A percentile compares a stretch with the other conserved stretches of the same genome.
phyloP scores from a whole-genome alignment of 1,140 invertebrate species.

The Dendroctonus ponderosae region DNA sequence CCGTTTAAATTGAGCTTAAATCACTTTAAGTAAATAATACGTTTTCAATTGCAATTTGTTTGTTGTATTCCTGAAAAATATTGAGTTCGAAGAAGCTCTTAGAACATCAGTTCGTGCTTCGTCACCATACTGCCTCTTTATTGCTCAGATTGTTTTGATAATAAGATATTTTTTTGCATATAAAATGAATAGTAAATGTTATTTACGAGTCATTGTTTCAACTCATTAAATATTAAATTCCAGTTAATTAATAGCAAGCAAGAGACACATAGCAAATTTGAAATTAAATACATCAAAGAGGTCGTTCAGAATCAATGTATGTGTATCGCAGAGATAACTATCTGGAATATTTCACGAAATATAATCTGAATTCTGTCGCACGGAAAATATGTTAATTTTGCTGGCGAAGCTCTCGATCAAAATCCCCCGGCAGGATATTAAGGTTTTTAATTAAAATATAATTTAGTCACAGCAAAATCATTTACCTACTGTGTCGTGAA shows the following conservation, averaged over 20 bases:
- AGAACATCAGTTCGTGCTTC: too few species aligned
- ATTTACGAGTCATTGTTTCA: too few species aligned
- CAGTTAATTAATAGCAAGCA: not conserved
- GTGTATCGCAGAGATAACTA: not conserved
- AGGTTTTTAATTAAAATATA: slow-evolving; percentile 25
- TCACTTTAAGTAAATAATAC: too few species aligned
- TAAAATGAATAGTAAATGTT: too few species aligned
- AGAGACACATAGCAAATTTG: not conserved
- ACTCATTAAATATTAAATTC: too few species aligned
- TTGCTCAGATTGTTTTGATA: too few species aligned
- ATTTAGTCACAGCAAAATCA: slow-evolving; percentile 18
- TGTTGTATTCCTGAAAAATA: too few species aligned
- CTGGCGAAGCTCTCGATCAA: slow-evolving; percentile 14
- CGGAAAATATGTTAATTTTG: slow-evolving; percentile 16
- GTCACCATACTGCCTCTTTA: too few species aligned
- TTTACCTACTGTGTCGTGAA: slow-evolving; percentile 19
- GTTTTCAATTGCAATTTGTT: too few species aligned
- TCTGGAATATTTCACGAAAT: not conserved
- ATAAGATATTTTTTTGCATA: too few species aligned
- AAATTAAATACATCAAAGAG: slow-evolving; percentile 7
- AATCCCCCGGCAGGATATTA: slow-evolving; percentile 17
- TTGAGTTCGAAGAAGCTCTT: too few species aligned
- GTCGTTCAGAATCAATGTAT: not conserved
- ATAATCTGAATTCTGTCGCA: slow-evolving; percentile 3
- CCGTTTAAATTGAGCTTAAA: too few species aligned